Evolutionary conservation across 2,888 invertebrate genomes (phyloP), one percentile per base, ranked within the genome.

Genomic region (Emmelina monodactyla): DNA sequence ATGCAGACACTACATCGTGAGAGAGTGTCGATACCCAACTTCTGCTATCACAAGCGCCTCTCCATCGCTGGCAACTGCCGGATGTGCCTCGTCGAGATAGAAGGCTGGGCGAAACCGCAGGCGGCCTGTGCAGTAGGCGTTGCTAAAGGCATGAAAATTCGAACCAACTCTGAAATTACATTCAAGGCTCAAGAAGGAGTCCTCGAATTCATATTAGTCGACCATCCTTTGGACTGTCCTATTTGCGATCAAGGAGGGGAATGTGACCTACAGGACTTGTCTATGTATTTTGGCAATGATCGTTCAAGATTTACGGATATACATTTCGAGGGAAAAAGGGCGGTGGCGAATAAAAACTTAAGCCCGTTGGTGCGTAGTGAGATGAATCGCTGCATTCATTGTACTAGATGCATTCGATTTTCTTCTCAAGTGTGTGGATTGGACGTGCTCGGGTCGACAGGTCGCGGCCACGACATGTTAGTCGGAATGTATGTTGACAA

Each of bases 71-170:
- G 99, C 14, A 99, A 99, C 75, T 99, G 98, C 57, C 87, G 99
- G 42, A 99, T 98, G 98, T 99, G 99, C 67, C 82, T 99, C 16
- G 96, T 99, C 0, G 94, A 99, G 67, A 89, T 99, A 15, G 99
- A 99, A 66, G 97, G 96, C 52, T 19, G 19, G 19, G 86, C 88
- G 16, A 96, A 99, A 83, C 97, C 95, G 0, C 94, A 97, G 28
- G 95, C 98, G n/a, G 96, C 97, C 1, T 99, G 99, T 72, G 96
- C 97, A 2, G 93, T 97, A 90, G 95, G 94, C 1, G 97, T 99
- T 0, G 88, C 91, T 88, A 97, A 98, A 71, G 94, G 95, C 16
- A 94, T 94, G 97, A 87, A 90, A 49, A 89, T 99, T 32, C 94
- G 96, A 62, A 99, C 99, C 3, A 92, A 99, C 59, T 97, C 97